Percentiles rank a stretch among this genome's conserved stretches.
Conservation (phyloP, 2,888 invertebrate species). For the Ernsta delagoae region DNA sequence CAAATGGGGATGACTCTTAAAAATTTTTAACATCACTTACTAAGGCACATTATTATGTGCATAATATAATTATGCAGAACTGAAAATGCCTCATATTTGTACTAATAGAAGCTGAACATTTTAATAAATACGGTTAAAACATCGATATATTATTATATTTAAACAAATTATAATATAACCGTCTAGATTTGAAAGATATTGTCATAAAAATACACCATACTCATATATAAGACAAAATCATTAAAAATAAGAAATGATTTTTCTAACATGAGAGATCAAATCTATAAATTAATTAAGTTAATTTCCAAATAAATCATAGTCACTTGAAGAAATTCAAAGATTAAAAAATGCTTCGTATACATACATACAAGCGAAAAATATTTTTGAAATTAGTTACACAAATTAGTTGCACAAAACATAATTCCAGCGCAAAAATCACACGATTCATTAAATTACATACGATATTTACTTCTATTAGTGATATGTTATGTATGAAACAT, state of each 20-base stretch:
- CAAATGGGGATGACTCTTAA: no score
- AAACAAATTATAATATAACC: no score
- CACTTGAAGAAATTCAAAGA: not conserved
- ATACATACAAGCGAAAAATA: not conserved
- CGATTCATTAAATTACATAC: not conserved
- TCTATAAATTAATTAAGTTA: not conserved
- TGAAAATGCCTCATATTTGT: not conserved
- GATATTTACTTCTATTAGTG: not conserved
- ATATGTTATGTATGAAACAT: not conserved
- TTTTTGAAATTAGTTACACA: not conserved
- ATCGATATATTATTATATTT: no score
- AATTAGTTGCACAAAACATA: not conserved
- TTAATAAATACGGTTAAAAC: no score
- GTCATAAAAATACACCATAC: no score
- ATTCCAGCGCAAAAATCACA: not conserved
- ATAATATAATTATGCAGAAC: not conserved
- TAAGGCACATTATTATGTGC: constrained; percentile 7
- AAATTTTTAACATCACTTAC: not conserved
- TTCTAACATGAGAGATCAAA: no score
- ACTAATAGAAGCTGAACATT: not conserved
- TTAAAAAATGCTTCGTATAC: no score
- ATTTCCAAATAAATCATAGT: not conserved
- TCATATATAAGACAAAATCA: no score
- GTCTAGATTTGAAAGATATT: no score
- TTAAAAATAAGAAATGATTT: no score